Evolutionary conservation across 2,797 vertebrate genomes (phyloP).

Genomic region (Lithobates pipiens): DNA sequence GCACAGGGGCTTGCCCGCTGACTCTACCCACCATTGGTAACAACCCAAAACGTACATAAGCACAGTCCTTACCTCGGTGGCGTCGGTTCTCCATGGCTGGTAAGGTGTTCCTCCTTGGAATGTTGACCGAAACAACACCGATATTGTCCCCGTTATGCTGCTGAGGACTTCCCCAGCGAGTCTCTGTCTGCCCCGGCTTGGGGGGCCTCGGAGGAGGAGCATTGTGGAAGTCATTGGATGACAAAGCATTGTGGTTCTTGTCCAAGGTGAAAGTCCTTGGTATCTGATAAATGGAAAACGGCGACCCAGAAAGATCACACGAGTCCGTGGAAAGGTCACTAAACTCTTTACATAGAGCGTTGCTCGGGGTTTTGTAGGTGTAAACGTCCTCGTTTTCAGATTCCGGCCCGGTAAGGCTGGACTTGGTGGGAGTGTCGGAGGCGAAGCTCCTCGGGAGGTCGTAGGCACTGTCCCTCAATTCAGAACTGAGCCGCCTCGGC

Average conservation of each 20-base stretch:
- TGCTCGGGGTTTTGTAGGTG: constrained; percentile 93
- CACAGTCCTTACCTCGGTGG: constrained; percentile 84
- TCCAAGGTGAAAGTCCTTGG: constrained; percentile 91
- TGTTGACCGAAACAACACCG: constrained; percentile 80
- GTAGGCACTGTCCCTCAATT: constrained; percentile 86
- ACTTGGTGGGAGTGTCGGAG: constrained; percentile 80
- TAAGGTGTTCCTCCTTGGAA: constrained; percentile 93
- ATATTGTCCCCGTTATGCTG: constrained; percentile 78
- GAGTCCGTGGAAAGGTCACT: constrained; percentile 86
- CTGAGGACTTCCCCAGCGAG: constrained; percentile 86
- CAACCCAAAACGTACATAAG: too few relatives aligned
- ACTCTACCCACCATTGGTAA: too few relatives aligned
- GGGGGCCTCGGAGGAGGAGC: constrained; percentile 90
- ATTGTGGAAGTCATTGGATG: constrained; percentile 75
- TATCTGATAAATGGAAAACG: constrained; percentile 92
- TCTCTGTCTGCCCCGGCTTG: constrained; percentile 85
- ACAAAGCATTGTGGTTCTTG: constrained; percentile 90
- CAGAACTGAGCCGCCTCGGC: constrained; percentile 82
- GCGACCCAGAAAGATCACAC: constrained; percentile 85
- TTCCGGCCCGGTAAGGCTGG: constrained; percentile 80
- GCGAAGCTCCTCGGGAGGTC: constrained; percentile 87
- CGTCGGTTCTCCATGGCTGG: constrained; percentile 94
- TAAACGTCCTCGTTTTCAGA: constrained; percentile 90
- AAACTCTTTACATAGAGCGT: constrained; percentile 85
- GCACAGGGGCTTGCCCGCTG: too few relatives aligned